A percentile compares a stretch with the other conserved stretches of the same genome.
Conservation (phyloP, 2,797 vertebrate species). For the Coracias cyanogaster region DNA sequence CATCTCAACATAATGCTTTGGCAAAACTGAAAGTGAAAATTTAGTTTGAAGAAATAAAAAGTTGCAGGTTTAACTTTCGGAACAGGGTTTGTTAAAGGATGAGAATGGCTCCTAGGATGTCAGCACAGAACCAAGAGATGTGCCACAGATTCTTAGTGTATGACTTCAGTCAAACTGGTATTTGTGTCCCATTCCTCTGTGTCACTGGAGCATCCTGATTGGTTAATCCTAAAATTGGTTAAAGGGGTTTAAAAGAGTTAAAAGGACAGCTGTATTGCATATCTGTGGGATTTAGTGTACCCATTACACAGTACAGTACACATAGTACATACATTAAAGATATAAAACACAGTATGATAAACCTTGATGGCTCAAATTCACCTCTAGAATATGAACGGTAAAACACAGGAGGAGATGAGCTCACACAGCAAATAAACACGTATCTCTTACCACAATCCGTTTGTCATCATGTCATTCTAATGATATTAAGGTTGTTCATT, state of each 20-base stretch:
- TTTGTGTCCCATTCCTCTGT: background rate
- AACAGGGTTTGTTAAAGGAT: background rate
- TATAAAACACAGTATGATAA: background rate
- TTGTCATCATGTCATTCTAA: background rate
- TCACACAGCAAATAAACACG: background rate
- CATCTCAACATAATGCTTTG: background rate
- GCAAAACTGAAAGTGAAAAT: background rate
- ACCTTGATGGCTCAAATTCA: background rate
- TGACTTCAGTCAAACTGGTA: background rate
- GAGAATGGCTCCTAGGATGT: background rate
- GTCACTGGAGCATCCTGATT: background rate
- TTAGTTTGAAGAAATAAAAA: background rate
- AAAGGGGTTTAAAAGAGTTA: too few relatives aligned
- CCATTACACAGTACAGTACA: background rate
- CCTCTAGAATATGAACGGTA: background rate
- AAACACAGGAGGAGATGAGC: background rate
- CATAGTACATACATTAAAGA: background rate
- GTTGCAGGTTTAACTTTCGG: background rate
- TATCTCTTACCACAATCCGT: background rate
- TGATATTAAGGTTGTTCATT: background rate
- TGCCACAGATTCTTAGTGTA: background rate
- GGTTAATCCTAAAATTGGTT: too few relatives aligned
- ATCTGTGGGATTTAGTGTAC: background rate
- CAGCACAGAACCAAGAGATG: rapidly evolving
- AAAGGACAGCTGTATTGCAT: background rate